Evolutionary conservation across 2,888 invertebrate genomes (phyloP).

Genomic region (Zygogramma bicolorata): DNA sequence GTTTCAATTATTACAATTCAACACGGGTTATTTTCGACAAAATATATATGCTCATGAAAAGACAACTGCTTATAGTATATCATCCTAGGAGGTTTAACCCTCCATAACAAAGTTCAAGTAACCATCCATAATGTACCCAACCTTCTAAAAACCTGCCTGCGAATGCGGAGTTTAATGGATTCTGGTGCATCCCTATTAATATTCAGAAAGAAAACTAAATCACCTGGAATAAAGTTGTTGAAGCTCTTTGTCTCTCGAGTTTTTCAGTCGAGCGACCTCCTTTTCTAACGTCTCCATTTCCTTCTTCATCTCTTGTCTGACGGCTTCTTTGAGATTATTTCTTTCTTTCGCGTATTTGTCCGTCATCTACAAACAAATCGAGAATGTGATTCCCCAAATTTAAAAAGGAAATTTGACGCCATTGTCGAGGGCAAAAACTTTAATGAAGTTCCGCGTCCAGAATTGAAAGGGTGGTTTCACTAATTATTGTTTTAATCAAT

Average conservation of each 20-base stretch:
- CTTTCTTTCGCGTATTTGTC: slow-evolving; percentile 71
- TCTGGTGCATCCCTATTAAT: background rate
- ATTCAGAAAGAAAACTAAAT: slow-evolving; percentile 22
- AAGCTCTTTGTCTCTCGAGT: slow-evolving; percentile 79
- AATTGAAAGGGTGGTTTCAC: background rate
- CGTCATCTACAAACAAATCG: slow-evolving; percentile 57
- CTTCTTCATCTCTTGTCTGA: slow-evolving; percentile 73
- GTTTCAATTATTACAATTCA: no score
- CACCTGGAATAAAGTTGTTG: slow-evolving; percentile 85
- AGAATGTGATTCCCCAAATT: background rate
- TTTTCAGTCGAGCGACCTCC: slow-evolving; percentile 72
- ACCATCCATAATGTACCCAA: background rate
- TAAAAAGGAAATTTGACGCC: background rate
- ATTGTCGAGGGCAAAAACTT: background rate
- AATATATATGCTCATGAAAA: no score
- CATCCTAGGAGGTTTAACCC: no score
- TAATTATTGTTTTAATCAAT: background rate
- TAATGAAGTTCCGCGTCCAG: background rate
- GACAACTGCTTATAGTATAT: no score
- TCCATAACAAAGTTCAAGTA: background rate
- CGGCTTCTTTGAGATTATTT: slow-evolving; percentile 71
- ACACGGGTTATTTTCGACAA: no score
- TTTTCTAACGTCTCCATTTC: slow-evolving; percentile 75
- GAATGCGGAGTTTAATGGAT: background rate
- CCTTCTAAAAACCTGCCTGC: background rate